phyloP scores from a whole-genome alignment of 2,113 vertebrate genomes.

The Meleagris gallopavo region DNA sequence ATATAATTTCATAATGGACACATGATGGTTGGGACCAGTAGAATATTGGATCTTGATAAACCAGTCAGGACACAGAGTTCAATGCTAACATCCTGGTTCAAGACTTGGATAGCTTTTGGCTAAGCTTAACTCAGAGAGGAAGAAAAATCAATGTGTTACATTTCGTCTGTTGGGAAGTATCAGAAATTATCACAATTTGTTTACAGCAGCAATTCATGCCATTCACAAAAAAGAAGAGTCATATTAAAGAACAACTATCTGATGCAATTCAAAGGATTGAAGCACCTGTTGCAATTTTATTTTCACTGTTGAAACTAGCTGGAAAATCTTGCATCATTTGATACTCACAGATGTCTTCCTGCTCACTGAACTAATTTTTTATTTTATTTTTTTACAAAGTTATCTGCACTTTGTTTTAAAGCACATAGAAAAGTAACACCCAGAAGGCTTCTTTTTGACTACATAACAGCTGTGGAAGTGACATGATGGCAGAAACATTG shows the following conservation, averaged over 20 bases:
- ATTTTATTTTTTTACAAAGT: not conserved
- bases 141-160: not conserved
- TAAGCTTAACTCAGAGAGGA: not conserved
- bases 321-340: not conserved
- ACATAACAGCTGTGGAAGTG: not conserved
- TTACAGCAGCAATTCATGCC: not conserved
- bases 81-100: not conserved
- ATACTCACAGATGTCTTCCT: not conserved
- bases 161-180: not conserved
- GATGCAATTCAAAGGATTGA: not conserved
- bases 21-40: not conserved
- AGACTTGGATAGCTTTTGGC: not conserved
- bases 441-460: conserved; percentile 7
- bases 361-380: not conserved
- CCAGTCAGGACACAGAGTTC: not conserved
- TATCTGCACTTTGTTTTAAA: not conserved
- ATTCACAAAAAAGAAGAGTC: not conserved
- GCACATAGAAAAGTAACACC: not conserved
- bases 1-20: not conserved
- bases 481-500: not conserved
- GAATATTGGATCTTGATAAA: not conserved
- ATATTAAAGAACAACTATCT: not conserved
- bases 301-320: not conserved
- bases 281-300: not conserved
- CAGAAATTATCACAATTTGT: not conserved